A percentile compares a stretch with the other conserved stretches of the same genome.
Evolutionary conservation across 2,888 invertebrate species (phyloP).

Genomic region (Acrobasis repandana): DNA sequence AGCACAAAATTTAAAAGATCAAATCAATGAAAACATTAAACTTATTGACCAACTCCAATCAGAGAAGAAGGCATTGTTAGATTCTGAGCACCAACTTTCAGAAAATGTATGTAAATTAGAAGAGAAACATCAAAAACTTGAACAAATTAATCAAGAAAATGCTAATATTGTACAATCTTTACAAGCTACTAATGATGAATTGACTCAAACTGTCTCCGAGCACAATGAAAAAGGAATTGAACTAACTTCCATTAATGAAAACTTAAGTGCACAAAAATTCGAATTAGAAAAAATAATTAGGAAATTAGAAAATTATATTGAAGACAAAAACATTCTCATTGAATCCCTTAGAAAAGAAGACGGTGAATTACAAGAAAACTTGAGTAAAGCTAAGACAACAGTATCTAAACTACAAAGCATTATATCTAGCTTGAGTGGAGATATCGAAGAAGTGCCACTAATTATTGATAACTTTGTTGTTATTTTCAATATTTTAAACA

Average conservation of each 20-base stretch:
- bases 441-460: slow-evolving; percentile 47
- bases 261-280: slow-evolving; percentile 39
- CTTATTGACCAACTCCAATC: slow-evolving; percentile 32
- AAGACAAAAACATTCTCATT: slow-evolving; percentile 45
- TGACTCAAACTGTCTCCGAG: slow-evolving; percentile 35
- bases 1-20: slow-evolving; percentile 26
- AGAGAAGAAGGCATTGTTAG: slow-evolving; percentile 27
- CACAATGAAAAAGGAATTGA: slow-evolving; percentile 35
- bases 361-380: slow-evolving; percentile 40
- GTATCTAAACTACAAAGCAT: slow-evolving; percentile 47
- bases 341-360: slow-evolving; percentile 40
- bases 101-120: slow-evolving; percentile 39
- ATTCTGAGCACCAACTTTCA: slow-evolving; percentile 42
- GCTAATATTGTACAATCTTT: neutral
- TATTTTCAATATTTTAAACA: slow-evolving; percentile 44
- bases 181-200: slow-evolving; percentile 33
- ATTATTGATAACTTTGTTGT: slow-evolving; percentile 46
- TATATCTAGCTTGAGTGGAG: slow-evolving; percentile 45
- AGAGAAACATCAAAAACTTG: slow-evolving; percentile 38
- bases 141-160: slow-evolving; percentile 40
- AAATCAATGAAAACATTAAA: slow-evolving; percentile 28
- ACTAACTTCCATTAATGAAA: slow-evolving; percentile 36
- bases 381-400: slow-evolving; percentile 45
- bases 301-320: slow-evolving; percentile 43
- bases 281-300: slow-evolving; percentile 39